phyloP scores from a whole-genome alignment of 2,113 vertebrate species.

The Pachyramphus minor region DNA sequence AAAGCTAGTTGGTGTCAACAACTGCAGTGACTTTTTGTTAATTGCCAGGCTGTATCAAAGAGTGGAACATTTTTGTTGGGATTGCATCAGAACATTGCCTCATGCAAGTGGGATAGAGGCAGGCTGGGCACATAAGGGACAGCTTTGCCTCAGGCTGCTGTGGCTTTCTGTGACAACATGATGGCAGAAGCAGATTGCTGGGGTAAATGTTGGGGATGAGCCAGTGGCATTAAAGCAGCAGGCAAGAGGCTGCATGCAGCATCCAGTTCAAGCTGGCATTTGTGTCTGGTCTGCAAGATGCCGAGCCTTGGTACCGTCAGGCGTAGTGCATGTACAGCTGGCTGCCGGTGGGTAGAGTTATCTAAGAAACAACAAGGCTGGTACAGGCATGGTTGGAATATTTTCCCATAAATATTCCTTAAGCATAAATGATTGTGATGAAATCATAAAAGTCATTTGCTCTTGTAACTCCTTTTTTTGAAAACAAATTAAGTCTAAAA shows the following conservation, averaged over 20 bases:
- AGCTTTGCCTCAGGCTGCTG: neutral
- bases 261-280: neutral
- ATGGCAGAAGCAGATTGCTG: neutral
- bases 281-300: neutral
- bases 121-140: neutral
- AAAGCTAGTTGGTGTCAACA: neutral
- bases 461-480: neutral
- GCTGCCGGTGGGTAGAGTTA: neutral
- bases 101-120: neutral
- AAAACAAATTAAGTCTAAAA: constrained; percentile 23
- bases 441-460: constrained; percentile 1
- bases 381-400: neutral
- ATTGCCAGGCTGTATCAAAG: neutral
- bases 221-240: neutral
- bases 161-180: accelerated
- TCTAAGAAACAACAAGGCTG: neutral
- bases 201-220: neutral
- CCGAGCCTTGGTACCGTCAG: neutral
- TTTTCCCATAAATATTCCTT: neutral
- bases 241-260: neutral
- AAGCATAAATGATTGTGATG: neutral
- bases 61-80: neutral
- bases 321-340: neutral
- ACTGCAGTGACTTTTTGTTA: neutral
- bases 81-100: neutral